Evolutionary conservation across 53 echinoderm and acorn worm species (phyloP).

Genomic region (Luidia sarsii): DNA sequence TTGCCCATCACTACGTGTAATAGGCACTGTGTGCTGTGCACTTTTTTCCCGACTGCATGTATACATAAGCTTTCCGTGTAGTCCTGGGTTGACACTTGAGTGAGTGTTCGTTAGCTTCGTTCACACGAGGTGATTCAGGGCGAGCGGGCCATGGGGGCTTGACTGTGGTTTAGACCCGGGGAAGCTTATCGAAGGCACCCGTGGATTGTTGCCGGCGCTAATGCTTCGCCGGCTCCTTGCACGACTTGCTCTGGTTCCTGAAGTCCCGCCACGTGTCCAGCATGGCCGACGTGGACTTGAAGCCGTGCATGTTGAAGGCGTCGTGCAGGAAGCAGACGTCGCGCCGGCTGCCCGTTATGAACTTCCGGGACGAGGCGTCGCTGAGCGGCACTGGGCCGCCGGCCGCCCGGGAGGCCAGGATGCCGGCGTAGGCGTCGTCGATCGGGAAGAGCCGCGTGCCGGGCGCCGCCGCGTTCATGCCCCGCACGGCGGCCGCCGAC

Average conservation of each 20-base stretch:
- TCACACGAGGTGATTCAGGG: too few relatives aligned
- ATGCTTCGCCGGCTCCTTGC: slow-evolving; percentile 34
- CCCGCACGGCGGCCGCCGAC: slow-evolving; percentile 47
- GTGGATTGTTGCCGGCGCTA: not conserved
- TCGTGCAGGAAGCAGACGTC: slow-evolving; percentile 76
- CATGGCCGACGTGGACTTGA: slow-evolving; percentile 68
- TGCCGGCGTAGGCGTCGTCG: slow-evolving; percentile 90
- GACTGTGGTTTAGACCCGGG: too few relatives aligned
- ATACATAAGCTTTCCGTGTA: too few relatives aligned
- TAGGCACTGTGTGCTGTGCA: too few relatives aligned
- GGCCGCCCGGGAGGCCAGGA: slow-evolving; percentile 68
- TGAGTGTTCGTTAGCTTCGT: too few relatives aligned
- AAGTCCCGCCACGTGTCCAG: slow-evolving; percentile 75
- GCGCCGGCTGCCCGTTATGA: slow-evolving; percentile 74
- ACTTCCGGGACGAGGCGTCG: slow-evolving; percentile 57
- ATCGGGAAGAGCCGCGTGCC: slow-evolving; percentile 86
- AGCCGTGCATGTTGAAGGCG: slow-evolving; percentile 94
- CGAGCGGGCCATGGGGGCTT: too few relatives aligned
- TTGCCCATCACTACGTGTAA: too few relatives aligned
- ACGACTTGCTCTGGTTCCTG: slow-evolving; percentile 42
- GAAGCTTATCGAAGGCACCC: too few relatives aligned
- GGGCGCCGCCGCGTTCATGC: slow-evolving; percentile 64
- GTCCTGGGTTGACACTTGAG: too few relatives aligned
- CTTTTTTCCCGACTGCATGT: too few relatives aligned
- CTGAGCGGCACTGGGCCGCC: slow-evolving; percentile 51